Conservation (phyloP, 2,888 invertebrate species). For the Bombyx huttoni region DNA sequence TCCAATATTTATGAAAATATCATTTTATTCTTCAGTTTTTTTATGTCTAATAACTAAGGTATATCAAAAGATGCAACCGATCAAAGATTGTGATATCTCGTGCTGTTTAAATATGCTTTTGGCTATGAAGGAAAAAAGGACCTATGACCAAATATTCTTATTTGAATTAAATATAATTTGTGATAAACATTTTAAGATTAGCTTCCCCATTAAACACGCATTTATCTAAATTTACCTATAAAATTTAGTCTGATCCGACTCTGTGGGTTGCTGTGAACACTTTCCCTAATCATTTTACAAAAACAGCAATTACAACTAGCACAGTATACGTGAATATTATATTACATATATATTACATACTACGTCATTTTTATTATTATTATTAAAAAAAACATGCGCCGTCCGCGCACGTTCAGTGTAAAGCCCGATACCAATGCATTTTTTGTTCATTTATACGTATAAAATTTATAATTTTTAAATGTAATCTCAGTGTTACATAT, state of each 20-base stretch:
- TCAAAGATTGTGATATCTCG: too few species aligned
- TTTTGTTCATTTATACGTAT: constrained; percentile 52
- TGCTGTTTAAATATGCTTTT: too few species aligned
- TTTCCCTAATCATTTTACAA: constrained; percentile 36
- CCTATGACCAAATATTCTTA: too few species aligned
- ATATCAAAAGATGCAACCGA: too few species aligned
- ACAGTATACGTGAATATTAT: constrained; percentile 40
- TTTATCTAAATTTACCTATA: not conserved
- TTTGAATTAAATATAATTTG: too few species aligned
- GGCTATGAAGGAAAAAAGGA: too few species aligned
- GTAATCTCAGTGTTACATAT: not conserved
- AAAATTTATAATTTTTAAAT: not conserved
- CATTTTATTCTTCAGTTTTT: too few species aligned
- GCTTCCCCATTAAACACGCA: too few species aligned
- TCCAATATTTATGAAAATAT: too few species aligned
- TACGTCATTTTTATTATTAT: constrained; percentile 49
- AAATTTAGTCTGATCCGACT: constrained; percentile 17
- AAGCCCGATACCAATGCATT: constrained; percentile 75
- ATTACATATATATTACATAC: constrained; percentile 36
- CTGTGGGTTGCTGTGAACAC: constrained; percentile 52
- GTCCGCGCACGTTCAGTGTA: constrained; percentile 60
- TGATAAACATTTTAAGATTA: too few species aligned
- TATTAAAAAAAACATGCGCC: constrained; percentile 63
- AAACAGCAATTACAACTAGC: constrained; percentile 47
- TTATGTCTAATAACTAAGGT: too few species aligned